phyloP scores from a whole-genome alignment of 2,113 vertebrate species.

The Anolis sagrei region DNA sequence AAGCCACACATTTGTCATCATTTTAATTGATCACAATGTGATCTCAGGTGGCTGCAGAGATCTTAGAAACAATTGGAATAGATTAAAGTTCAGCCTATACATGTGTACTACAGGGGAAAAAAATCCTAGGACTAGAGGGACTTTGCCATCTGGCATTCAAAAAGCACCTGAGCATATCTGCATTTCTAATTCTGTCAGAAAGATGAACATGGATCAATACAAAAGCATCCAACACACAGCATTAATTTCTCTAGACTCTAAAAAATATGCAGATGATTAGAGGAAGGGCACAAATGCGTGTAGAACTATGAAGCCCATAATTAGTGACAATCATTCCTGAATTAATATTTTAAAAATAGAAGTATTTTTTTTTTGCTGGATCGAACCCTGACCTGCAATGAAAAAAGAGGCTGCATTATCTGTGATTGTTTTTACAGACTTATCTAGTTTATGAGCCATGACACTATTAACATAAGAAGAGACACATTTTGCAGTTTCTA shows the following conservation, averaged over 20 bases:
- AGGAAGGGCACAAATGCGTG: not conserved
- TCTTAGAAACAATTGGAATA: slow-evolving; percentile 20
- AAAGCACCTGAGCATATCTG: slow-evolving; percentile 32
- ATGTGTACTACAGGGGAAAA: not conserved
- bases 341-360: not conserved
- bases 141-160: slow-evolving; percentile 33
- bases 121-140: not conserved
- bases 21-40: slow-evolving; percentile 19
- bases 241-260: not conserved
- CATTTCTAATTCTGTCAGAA: slow-evolving; percentile 19
- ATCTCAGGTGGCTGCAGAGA: slow-evolving; percentile 14
- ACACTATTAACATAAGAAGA: no score
- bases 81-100: not conserved
- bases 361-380: not conserved
- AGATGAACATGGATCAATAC: slow-evolving; percentile 36
- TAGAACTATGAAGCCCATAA: not conserved
- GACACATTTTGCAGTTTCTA: no score
- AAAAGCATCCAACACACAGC: not conserved
- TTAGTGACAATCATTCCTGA: not conserved
- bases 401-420: not conserved
- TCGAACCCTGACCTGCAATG: no score
- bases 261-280: not conserved
- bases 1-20: not conserved
- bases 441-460: no score
- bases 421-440: not conserved